Conservation (phyloP, 2,888 invertebrate species). For the Leuctra nigra region DNA sequence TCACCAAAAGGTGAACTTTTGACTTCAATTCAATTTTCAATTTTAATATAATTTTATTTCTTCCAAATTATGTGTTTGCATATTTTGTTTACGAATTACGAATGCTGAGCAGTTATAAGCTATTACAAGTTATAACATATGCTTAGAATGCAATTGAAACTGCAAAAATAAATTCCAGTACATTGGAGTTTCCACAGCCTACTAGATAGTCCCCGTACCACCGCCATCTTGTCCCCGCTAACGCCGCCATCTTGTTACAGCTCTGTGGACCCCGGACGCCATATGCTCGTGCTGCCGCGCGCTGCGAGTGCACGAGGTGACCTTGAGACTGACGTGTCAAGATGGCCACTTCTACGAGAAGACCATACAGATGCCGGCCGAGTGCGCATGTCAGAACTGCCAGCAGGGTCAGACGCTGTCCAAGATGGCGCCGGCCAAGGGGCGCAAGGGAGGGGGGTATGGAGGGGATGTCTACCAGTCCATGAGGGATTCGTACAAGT, state of each 20-base stretch:
- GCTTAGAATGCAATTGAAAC: slow-evolving; percentile 32
- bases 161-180: not conserved
- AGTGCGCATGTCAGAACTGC: slow-evolving; percentile 39
- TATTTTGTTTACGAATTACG: no score
- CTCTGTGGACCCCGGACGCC: slow-evolving; percentile 33
- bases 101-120: no score
- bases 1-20: no score
- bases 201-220: not conserved
- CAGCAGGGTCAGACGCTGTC: not conserved
- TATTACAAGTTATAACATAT: not conserved
- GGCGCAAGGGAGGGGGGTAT: not conserved
- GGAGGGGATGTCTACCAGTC: not conserved
- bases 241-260: slow-evolving; percentile 30
- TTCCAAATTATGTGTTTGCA: no score
- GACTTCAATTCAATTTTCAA: no score
- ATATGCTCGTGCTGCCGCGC: slow-evolving; percentile 47
- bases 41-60: no score
- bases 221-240: not conserved
- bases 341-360: slow-evolving; percentile 39
- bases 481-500: no score
- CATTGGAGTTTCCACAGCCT: no score
- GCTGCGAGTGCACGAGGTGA: slow-evolving; percentile 36
- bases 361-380: slow-evolving; percentile 36
- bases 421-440: slow-evolving; percentile 5
- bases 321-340: slow-evolving; percentile 43